phyloP scores from a whole-genome alignment of 2,113 vertebrate species.

The Antechinus flavipes region DNA sequence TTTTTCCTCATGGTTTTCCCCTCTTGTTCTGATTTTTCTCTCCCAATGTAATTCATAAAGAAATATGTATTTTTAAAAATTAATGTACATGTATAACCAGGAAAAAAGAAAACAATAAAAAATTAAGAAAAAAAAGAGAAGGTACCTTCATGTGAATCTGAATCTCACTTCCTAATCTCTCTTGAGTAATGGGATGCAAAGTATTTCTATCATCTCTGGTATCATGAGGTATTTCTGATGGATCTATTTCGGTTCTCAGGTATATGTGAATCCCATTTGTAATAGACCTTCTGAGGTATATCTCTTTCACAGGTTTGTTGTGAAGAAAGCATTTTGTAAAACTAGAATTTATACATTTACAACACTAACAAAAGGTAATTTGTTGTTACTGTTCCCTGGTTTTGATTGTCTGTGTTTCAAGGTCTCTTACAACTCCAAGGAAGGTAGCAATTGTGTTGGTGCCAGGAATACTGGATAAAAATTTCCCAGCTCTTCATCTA shows the following conservation, averaged over 20 bases:
- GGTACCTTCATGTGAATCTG: not conserved
- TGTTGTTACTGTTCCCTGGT: not conserved
- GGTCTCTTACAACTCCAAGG: not conserved
- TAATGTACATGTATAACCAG: too few relatives aligned
- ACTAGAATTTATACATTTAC: not conserved
- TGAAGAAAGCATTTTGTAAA: not conserved
- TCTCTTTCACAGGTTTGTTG: not conserved
- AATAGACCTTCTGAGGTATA: not conserved
- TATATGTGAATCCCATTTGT: not conserved
- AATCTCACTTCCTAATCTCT: not conserved
- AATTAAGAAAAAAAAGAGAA: too few relatives aligned
- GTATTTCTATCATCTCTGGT: not conserved
- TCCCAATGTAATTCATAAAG: too few relatives aligned
- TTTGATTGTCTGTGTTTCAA: not conserved
- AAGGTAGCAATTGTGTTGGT: not conserved
- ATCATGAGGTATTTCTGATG: not conserved
- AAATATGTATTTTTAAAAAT: too few relatives aligned
- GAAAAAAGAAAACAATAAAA: too few relatives aligned
- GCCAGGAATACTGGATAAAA: not conserved
- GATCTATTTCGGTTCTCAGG: not conserved
- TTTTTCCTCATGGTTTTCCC: too few relatives aligned
- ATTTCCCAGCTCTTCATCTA: not conserved
- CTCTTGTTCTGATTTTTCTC: too few relatives aligned
- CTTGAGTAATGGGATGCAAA: not conserved
- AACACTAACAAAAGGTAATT: not conserved